Evolutionary conservation across 2,888 invertebrate genomes (phyloP), one percentile per base, ranked within the genome.

Genomic region (Pandemis heparana): DNA sequence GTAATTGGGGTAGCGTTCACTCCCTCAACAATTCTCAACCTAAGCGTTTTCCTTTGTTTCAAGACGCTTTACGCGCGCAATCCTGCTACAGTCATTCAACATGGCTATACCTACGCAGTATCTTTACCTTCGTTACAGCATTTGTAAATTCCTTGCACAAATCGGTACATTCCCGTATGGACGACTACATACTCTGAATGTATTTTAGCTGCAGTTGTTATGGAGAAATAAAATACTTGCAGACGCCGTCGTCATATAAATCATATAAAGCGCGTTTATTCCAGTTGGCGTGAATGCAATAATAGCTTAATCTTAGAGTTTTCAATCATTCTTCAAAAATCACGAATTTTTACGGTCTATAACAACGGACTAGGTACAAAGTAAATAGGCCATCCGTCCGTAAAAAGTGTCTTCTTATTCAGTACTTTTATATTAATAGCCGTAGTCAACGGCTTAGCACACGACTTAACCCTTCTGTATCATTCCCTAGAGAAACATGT

Each of bases 361-460:
- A 71, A 18, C 23, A 43, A 8, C 53, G 53, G 18, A 51, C 5
- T 7, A n/a, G 23, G n/a, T 7, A 66, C 14, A 16, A 41, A 10
- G 48, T 61, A 32, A 16, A 12, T 12, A 59, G 18, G 64, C 23
- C 23, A 39, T 39, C 23, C 9, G 6, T 67, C 56, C 68, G 41
- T 46, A 39, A 56, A 56, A 63, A 62, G 38, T 38, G 38, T 62
- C 67, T 72, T 68, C 46, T 72, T 53, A 72, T 72, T 72, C 62
- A 68, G 71, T 71, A 66, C 23, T 53, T 66, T 67, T 67, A 53
- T 56, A 46, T 63, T 63, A 62, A 67, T 53, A 62, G 68, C 18
- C 73, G 59, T 64, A 73, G 63, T 68, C 73, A 73, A 73, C 59
- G 73, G 73, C 68, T 73, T 73, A 69, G 59, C 68, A 73, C 73